phyloP scores from a whole-genome alignment of 2,113 vertebrate species.

The western clawed frog (Xenopus tropicalis) region DNA sequence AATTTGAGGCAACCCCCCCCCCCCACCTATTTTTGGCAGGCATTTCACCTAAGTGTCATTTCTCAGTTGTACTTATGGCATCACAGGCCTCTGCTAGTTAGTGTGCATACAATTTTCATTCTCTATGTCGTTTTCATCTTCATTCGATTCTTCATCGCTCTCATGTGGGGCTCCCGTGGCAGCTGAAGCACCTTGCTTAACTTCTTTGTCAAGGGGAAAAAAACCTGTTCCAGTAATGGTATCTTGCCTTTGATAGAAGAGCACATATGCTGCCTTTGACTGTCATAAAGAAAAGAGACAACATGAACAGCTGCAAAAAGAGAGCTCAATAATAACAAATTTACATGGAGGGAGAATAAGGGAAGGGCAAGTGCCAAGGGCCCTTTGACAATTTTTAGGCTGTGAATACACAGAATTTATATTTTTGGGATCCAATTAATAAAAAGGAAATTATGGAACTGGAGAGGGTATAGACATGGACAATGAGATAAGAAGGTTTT shows the following conservation, averaged over 20 bases:
- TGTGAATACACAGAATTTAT: no score
- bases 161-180: constrained; percentile 72
- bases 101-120: constrained; percentile 90
- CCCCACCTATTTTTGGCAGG: constrained; percentile 59
- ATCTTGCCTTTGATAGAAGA: constrained; percentile 96
- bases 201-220: constrained; percentile 88
- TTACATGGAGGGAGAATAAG: no score
- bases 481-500: no score
- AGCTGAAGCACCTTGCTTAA: constrained; percentile 76
- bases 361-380: no score
- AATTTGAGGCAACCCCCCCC: no score
- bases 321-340: no score
- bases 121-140: constrained; percentile 75
- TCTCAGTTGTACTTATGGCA: constrained; percentile 79
- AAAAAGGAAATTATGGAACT: no score
- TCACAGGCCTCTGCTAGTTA: constrained; percentile 81
- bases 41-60: constrained; percentile 57
- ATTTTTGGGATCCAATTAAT: no score
- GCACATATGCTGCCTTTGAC: constrained; percentile 97
- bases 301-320: neutral
- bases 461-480: no score
- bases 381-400: no score
- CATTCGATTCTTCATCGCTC: constrained; percentile 79
- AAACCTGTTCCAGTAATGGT: constrained; percentile 93
- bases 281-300: constrained; percentile 54